Conservation (phyloP, 2,888 invertebrate genomes). For the Argyresthia goedartella region DNA sequence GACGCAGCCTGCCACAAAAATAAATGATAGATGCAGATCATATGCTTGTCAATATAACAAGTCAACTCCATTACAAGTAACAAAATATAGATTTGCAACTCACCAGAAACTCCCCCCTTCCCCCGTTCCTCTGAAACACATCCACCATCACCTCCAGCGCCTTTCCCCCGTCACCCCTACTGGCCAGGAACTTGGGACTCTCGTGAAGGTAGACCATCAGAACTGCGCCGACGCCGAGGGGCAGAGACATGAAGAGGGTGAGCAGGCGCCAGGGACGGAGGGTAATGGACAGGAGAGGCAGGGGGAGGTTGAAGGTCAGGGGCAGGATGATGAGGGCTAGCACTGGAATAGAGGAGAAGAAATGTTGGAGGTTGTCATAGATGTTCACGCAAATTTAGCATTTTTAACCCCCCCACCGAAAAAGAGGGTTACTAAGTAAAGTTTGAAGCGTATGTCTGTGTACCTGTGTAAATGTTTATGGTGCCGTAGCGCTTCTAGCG, state of each 20-base stretch:
- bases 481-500: too few species aligned
- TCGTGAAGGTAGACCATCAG: constrained; percentile 73
- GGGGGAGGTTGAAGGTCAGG: constrained; percentile 35
- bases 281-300: constrained; percentile 46
- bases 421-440: too few species aligned
- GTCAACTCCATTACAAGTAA: too few species aligned
- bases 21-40: too few species aligned
- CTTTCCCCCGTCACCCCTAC: constrained; percentile 65
- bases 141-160: constrained; percentile 53
- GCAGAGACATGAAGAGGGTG: constrained; percentile 46
- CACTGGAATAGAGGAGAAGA: constrained; percentile 39
- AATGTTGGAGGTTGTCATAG: neutral
- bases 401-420: too few species aligned
- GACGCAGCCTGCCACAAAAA: too few species aligned
- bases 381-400: too few species aligned
- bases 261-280: constrained; percentile 80
- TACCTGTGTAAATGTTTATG: too few species aligned
- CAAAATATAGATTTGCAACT: too few species aligned
- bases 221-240: constrained; percentile 59
- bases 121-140: constrained; percentile 31
- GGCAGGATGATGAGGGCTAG: constrained; percentile 77
- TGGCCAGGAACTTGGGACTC: constrained; percentile 80
- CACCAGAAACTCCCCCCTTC: constrained; percentile 29
- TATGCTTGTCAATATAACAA: too few species aligned
- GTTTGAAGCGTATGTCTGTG: too few species aligned